Percentiles rank a stretch among this genome's conserved stretches.
phyloP scores from a whole-genome alignment of 2,797 vertebrate genomes.

The Tolypeutes matacus region DNA sequence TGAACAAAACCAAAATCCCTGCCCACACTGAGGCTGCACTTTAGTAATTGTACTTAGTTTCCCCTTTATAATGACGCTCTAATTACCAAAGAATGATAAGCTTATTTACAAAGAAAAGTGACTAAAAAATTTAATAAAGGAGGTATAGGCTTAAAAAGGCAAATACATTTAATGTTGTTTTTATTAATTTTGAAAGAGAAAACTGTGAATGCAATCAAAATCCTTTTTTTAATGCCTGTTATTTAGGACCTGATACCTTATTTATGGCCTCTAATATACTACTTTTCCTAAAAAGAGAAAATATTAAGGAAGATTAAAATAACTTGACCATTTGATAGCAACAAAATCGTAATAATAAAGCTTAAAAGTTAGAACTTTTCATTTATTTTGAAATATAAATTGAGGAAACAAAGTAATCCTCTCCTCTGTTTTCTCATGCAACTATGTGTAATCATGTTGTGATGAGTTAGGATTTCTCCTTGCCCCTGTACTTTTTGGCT shows the following conservation, averaged over 20 bases:
- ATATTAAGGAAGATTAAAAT: not conserved
- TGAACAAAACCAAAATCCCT: not conserved
- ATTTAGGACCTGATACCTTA: not conserved
- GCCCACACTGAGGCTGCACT: not conserved
- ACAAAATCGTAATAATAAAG: not conserved
- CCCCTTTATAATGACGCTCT: not conserved
- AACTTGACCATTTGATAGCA: not conserved
- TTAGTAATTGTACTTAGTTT: not conserved
- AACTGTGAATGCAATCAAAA: not conserved
- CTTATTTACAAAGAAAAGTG: not conserved
- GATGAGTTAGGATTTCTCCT: slow-evolving; percentile 11
- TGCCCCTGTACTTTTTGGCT: slow-evolving; percentile 38
- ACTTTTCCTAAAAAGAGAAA: not conserved
- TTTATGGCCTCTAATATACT: slow-evolving; percentile 1
- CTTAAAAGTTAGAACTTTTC: not conserved
- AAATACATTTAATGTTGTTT: not conserved
- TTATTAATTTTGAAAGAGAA: not conserved
- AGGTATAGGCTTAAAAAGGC: not conserved
- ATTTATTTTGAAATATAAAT: slow-evolving; percentile 47
- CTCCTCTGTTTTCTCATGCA: slow-evolving; percentile 12
- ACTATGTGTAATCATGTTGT: not conserved
- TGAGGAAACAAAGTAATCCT: not conserved
- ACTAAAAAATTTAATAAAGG: slow-evolving; percentile 4
- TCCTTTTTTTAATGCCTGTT: not conserved
- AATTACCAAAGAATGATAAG: not conserved